phyloP scores from a whole-genome alignment of 2,888 invertebrate species.

The Cremastinae sp. region DNA sequence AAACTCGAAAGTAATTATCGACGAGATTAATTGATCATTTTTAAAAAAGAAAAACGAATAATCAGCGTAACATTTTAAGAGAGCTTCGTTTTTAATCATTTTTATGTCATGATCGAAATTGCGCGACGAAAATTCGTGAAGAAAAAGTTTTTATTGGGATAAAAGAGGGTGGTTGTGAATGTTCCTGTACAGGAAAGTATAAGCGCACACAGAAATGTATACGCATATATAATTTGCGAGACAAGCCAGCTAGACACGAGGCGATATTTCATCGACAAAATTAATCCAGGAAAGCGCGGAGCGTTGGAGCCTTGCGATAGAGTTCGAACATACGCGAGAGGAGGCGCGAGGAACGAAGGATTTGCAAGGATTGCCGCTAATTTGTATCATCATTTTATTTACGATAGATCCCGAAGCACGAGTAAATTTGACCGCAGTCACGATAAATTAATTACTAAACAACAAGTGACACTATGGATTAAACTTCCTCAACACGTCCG shows the following conservation, averaged over 20 bases:
- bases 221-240: slow-evolving; percentile 57
- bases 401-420: not conserved
- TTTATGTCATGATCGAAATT: too few species aligned
- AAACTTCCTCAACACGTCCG: slow-evolving; percentile 16
- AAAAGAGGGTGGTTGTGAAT: not conserved
- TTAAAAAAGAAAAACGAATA: too few species aligned
- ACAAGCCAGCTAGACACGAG: slow-evolving; percentile 48
- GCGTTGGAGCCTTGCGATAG: slow-evolving; percentile 45
- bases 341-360: slow-evolving; percentile 5
- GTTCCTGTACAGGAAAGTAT: slow-evolving; percentile 16
- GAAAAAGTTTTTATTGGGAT: not conserved
- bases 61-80: too few species aligned
- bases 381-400: slow-evolving; percentile 14
- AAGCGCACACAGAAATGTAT: slow-evolving; percentile 22
- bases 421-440: not conserved
- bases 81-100: too few species aligned
- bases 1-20: not conserved
- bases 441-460: not conserved
- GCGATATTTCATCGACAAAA: slow-evolving; percentile 61
- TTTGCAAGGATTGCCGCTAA: slow-evolving; percentile 6
- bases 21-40: not conserved
- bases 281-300: slow-evolving; percentile 54
- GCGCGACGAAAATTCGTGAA: too few species aligned
- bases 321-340: slow-evolving; percentile 16
- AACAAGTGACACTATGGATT: not conserved